phyloP scores from a whole-genome alignment of 2,797 vertebrate species.

The Ibycter americanus region DNA sequence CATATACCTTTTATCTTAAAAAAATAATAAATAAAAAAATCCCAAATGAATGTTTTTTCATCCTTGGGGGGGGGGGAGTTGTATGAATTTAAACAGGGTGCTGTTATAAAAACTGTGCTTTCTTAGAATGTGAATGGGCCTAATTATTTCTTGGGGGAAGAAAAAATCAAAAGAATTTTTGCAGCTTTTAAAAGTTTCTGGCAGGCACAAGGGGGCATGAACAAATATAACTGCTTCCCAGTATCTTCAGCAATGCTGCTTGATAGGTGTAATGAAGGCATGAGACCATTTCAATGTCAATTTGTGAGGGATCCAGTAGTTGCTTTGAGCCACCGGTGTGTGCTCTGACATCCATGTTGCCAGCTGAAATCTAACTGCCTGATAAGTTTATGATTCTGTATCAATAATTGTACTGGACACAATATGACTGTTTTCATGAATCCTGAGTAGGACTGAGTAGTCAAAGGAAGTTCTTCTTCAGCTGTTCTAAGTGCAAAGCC shows the following conservation, averaged over 20 bases:
- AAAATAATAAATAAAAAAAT: not conserved
- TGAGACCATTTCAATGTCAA: not conserved
- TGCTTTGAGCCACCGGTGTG: not conserved
- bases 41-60: not conserved
- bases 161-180: not conserved
- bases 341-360: not conserved
- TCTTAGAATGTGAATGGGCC: not conserved
- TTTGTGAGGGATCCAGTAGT: not conserved
- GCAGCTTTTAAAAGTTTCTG: not conserved
- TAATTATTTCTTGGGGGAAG: not conserved
- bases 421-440: not conserved
- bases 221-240: not conserved
- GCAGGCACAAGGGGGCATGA: not conserved
- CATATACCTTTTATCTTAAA: not conserved
- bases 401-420: not conserved
- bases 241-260: not conserved
- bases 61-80: not conserved
- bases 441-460: not conserved
- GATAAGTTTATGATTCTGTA: not conserved
- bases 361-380: not conserved
- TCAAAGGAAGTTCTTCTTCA: not conserved
- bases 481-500: not conserved
- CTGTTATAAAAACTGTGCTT: not conserved
- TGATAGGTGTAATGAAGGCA: slow-evolving; percentile 3
- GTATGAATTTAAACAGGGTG: not conserved